Percentiles rank a stretch among this genome's conserved stretches.
Evolutionary conservation across 2,113 vertebrate genomes (phyloP).

Genomic region (Petaurus breviceps): DNA sequence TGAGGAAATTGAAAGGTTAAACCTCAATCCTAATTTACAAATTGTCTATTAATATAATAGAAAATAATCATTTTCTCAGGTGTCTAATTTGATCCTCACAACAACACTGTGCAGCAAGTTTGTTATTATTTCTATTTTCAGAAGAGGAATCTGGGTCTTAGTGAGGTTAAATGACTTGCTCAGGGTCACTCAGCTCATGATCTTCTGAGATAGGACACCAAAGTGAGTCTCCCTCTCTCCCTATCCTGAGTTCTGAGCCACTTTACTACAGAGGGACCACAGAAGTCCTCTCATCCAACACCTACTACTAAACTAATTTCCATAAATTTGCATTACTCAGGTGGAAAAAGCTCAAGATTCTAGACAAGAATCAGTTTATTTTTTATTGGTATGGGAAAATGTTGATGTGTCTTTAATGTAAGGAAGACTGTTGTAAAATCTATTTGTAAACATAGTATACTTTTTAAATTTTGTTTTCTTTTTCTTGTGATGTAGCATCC

Average conservation of each 20-base stretch:
- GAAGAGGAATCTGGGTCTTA: neutral
- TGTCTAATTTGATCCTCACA: neutral
- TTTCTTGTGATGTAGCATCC: slow-evolving; percentile 48
- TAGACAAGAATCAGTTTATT: neutral
- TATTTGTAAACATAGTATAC: neutral
- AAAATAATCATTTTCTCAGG: neutral
- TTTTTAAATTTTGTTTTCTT: slow-evolving; percentile 3
- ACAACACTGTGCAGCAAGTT: neutral
- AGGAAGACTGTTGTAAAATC: neutral
- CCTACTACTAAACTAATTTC: neutral
- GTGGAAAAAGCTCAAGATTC: neutral
- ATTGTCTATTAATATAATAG: neutral
- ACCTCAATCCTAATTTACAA: neutral
- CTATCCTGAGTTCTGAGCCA: neutral
- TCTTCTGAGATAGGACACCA: neutral
- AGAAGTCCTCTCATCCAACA: neutral
- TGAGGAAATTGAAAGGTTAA: neutral
- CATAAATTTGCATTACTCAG: neutral
- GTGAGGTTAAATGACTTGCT: neutral
- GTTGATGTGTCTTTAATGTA: neutral
- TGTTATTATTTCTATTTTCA: neutral
- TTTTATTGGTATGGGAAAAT: neutral
- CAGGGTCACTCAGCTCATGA: neutral
- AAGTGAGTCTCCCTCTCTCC: neutral
- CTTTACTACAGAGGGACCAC: neutral